phyloP scores from a whole-genome alignment of 2,888 invertebrate genomes.

The Drosophila pseudotalamancana region DNA sequence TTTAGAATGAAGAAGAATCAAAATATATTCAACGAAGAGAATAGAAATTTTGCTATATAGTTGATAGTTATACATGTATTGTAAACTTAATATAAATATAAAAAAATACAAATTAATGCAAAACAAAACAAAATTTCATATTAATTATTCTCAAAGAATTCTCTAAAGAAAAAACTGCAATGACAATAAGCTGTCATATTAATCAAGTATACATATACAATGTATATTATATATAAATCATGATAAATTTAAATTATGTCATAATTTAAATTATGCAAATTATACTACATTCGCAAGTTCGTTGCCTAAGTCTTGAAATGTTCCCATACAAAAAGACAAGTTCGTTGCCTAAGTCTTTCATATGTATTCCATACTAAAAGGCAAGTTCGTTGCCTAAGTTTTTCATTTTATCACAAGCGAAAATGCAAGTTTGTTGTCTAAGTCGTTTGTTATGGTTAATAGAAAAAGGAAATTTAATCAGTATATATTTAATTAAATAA shows the following conservation, averaged over 20 bases:
- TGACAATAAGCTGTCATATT: too few relatives aligned
- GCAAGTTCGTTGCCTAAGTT: conserved; percentile 54
- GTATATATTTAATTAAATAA: background rate
- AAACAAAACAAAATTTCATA: too few relatives aligned
- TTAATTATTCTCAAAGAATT: too few relatives aligned
- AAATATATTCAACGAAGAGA: too few relatives aligned
- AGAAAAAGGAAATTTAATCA: background rate
- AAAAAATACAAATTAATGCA: background rate
- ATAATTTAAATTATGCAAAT: conserved; percentile 8
- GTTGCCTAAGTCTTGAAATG: conserved; percentile 52
- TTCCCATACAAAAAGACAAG: too few relatives aligned
- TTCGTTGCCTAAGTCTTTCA: conserved; percentile 62
- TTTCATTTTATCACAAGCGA: conserved; percentile 34
- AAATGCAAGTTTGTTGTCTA: background rate
- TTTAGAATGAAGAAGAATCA: background rate
- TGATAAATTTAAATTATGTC: conserved; percentile 16
- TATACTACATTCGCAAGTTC: conserved; percentile 42
- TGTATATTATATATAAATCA: background rate
- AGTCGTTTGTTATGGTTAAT: conserved; percentile 45
- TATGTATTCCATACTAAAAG: background rate
- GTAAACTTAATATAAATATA: background rate
- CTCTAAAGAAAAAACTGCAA: too few relatives aligned
- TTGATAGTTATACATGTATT: background rate
- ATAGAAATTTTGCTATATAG: too few relatives aligned
- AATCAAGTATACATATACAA: too few relatives aligned